phyloP scores from a whole-genome alignment of 2,797 vertebrate genomes.

The Phoeniculus purpureus region DNA sequence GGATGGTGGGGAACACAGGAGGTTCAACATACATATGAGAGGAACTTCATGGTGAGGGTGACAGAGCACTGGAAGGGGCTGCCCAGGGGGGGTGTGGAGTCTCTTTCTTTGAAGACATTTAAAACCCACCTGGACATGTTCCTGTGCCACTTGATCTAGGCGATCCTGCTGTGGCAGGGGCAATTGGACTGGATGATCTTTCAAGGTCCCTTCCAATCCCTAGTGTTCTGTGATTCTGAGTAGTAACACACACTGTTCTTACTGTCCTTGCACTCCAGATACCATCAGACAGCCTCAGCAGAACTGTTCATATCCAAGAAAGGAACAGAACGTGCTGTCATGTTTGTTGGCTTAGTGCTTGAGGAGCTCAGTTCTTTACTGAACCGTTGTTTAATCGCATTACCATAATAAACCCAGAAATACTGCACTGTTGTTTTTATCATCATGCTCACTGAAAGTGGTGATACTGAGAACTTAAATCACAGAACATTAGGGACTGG shows the following conservation, averaged over 20 bases:
- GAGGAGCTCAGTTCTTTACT: not conserved
- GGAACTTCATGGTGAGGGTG: too few species aligned
- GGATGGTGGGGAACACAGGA: fast-evolving
- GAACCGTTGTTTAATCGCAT: not conserved
- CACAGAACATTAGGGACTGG: too few species aligned
- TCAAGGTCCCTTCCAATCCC: too few species aligned
- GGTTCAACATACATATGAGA: too few species aligned
- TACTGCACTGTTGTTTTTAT: not conserved
- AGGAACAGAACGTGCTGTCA: not conserved
- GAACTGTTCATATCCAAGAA: not conserved
- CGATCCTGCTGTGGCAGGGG: too few species aligned
- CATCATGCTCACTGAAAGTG: not conserved
- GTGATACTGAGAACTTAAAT: not conserved
- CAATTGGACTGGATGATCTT: too few species aligned
- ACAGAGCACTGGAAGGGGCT: too few species aligned
- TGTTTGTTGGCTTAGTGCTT: not conserved
- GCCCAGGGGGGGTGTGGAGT: too few species aligned
- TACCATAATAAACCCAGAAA: not conserved
- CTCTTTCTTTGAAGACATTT: too few species aligned
- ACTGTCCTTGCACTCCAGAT: not conserved
- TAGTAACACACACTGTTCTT: not conserved
- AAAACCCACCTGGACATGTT: too few species aligned
- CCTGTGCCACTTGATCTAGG: too few species aligned
- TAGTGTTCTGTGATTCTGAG: not conserved
- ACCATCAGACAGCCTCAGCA: not conserved